phyloP scores from a whole-genome alignment of 2,888 invertebrate genomes.

The Dendrolimus houi region DNA sequence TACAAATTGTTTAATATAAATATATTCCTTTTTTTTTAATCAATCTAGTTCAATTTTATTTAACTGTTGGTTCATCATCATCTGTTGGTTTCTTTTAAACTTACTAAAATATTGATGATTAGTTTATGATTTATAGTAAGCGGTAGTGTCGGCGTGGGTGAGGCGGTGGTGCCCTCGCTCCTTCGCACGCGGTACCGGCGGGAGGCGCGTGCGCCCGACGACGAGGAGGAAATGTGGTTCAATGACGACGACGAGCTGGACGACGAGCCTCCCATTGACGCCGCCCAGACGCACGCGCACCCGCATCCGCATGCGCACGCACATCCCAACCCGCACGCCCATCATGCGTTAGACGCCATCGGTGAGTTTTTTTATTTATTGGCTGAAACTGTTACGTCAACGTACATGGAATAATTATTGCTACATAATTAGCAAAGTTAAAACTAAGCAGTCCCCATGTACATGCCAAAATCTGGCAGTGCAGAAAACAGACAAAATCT shows the following conservation, averaged over 20 bases:
- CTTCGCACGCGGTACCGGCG: slow-evolving; percentile 89
- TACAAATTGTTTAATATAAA: no score
- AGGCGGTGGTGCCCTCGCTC: slow-evolving; percentile 85
- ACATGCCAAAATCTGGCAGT: no score
- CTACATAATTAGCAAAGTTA: no score
- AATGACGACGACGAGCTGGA: slow-evolving; percentile 97
- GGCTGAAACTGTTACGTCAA: neutral
- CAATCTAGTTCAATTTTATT: no score
- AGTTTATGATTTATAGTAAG: slow-evolving; percentile 33
- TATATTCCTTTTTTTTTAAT: no score
- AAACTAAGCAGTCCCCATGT: no score
- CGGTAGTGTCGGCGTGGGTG: slow-evolving; percentile 60
- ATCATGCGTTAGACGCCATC: slow-evolving; percentile 68
- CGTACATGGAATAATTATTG: no score
- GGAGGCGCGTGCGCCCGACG: slow-evolving; percentile 95
- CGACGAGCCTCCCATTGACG: slow-evolving; percentile 80
- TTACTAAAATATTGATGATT: no score
- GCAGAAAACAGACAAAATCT: no score
- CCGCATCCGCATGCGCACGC: slow-evolving; percentile 31
- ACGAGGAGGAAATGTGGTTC: slow-evolving; percentile 99
- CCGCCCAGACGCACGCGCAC: slow-evolving; percentile 43
- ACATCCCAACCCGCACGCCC: slow-evolving; percentile 31
- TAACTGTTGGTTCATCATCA: no score
- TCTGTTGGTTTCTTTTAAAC: no score
- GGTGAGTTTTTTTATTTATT: slow-evolving; percentile 22